Evolutionary conservation across 2,888 invertebrate species (phyloP).

Genomic region (Folsomia manolachei): DNA sequence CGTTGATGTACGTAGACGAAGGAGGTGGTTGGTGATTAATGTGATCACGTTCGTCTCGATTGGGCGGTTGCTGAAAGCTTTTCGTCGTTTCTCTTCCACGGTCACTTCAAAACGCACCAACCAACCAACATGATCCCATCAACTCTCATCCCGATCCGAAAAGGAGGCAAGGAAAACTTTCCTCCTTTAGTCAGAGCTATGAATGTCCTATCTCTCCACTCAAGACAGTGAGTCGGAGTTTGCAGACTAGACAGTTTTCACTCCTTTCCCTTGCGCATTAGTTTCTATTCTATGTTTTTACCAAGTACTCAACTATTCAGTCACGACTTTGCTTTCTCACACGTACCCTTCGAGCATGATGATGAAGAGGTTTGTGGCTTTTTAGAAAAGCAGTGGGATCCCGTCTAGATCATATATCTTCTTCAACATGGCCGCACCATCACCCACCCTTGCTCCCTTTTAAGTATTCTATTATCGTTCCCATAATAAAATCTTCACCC

Average conservation of each 20-base stretch:
- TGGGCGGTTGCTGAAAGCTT: conserved; percentile 47
- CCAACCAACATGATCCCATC: conserved; percentile 16
- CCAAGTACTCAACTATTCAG: too few species aligned
- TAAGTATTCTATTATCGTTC: conserved; percentile 5
- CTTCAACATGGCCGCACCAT: background rate
- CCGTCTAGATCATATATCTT: conserved; percentile 5
- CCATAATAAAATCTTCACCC: conserved; percentile 1
- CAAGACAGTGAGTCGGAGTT: conserved; percentile 2
- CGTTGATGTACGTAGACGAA: too few species aligned
- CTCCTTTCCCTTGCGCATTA: too few species aligned
- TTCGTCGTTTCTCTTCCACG: conserved; percentile 43
- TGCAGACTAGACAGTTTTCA: background rate
- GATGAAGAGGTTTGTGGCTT: conserved; percentile 2
- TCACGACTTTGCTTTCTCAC: background rate
- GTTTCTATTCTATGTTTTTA: too few species aligned
- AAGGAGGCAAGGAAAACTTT: background rate
- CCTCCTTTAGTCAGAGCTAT: background rate
- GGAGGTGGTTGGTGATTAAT: conserved; percentile 49
- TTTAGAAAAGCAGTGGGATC: conserved; percentile 7
- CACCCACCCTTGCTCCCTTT: background rate
- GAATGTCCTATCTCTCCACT: conserved; percentile 6
- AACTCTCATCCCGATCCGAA: conserved; percentile 12
- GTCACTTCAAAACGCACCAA: too few species aligned
- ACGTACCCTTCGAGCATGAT: background rate
- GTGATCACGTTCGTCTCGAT: conserved; percentile 49